Evolutionary conservation across 2,888 invertebrate species (phyloP).

Genomic region (Euproctis similis): DNA sequence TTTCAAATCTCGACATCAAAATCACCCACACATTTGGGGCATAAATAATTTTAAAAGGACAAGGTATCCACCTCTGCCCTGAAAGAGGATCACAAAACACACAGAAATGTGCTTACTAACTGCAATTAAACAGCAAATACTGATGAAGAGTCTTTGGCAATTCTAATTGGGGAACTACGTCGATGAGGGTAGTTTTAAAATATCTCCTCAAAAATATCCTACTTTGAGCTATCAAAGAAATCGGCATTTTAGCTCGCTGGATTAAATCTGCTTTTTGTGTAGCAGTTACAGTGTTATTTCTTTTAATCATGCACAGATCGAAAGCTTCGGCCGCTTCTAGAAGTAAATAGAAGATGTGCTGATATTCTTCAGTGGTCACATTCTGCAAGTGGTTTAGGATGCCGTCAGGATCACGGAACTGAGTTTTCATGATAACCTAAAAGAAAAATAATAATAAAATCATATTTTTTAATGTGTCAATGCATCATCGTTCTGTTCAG

Average conservation of each 20-base stretch:
- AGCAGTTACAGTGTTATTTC: constrained; percentile 79
- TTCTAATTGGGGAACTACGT: constrained; percentile 75
- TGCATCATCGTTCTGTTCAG: no score
- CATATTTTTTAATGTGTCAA: no score
- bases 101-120: constrained; percentile 42
- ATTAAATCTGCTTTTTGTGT: constrained; percentile 80
- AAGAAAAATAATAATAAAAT: no score
- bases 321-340: constrained; percentile 85
- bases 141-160: constrained; percentile 79
- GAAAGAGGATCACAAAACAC: constrained; percentile 19
- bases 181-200: constrained; percentile 75
- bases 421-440: constrained; percentile 87
- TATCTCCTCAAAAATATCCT: constrained; percentile 76
- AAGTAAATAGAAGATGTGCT: constrained; percentile 79
- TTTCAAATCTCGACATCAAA: constrained; percentile 2
- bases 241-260: constrained; percentile 79
- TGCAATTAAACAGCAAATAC: constrained; percentile 81
- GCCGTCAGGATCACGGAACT: constrained; percentile 88
- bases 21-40: constrained; percentile 14
- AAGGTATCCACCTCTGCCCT: constrained; percentile 23
- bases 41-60: constrained; percentile 12
- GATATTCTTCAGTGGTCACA: constrained; percentile 59
- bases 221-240: constrained; percentile 79
- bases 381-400: constrained; percentile 87
- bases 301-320: constrained; percentile 86